Percentiles rank a stretch among this genome's conserved stretches.
Conservation (phyloP, 1,140 invertebrate species). For the Drosophila chauvacae region DNA sequence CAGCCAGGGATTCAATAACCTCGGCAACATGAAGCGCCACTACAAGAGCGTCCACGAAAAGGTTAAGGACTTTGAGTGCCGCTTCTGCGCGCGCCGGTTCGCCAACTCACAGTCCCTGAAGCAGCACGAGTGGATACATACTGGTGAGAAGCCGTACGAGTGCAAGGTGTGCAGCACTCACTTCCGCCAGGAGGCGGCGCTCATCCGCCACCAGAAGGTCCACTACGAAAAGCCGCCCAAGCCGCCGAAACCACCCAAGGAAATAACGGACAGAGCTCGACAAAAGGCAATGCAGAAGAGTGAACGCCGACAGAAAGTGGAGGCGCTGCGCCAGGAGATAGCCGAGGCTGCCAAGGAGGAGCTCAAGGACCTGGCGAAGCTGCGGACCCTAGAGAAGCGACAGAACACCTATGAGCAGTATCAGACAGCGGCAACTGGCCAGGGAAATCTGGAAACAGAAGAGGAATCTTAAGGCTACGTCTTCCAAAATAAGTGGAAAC, state of each 20-base stretch:
- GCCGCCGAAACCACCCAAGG: slow-evolving; percentile 48
- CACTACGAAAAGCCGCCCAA: slow-evolving; percentile 61
- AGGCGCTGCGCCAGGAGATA: slow-evolving; percentile 62
- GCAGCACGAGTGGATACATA: slow-evolving; percentile 84
- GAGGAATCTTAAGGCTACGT: slow-evolving; percentile 1
- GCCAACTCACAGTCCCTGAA: slow-evolving; percentile 81
- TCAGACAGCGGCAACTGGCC: slow-evolving; percentile 46
- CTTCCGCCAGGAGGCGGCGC: slow-evolving; percentile 77
- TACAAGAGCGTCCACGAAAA: slow-evolving; percentile 81
- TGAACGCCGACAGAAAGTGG: slow-evolving; percentile 58
- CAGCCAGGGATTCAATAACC: slow-evolving; percentile 75
- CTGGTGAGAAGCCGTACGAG: slow-evolving; percentile 84
- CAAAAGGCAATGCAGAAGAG: slow-evolving; percentile 65
- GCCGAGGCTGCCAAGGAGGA: slow-evolving; percentile 73
- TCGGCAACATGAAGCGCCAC: slow-evolving; percentile 79
- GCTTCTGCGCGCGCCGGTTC: slow-evolving; percentile 75
- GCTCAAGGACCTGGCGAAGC: slow-evolving; percentile 58
- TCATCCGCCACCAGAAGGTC: slow-evolving; percentile 80
- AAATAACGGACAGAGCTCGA: slow-evolving; percentile 62
- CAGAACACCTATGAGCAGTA: slow-evolving; percentile 69
- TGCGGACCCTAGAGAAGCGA: slow-evolving; percentile 47
- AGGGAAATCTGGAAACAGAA: neutral
- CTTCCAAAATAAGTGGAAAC: neutral
- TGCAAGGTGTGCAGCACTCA: slow-evolving; percentile 69
- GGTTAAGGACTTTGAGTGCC: slow-evolving; percentile 80